Evolutionary conservation across 2,113 vertebrate genomes (phyloP).

Genomic region (Gorsachius goisagi): DNA sequence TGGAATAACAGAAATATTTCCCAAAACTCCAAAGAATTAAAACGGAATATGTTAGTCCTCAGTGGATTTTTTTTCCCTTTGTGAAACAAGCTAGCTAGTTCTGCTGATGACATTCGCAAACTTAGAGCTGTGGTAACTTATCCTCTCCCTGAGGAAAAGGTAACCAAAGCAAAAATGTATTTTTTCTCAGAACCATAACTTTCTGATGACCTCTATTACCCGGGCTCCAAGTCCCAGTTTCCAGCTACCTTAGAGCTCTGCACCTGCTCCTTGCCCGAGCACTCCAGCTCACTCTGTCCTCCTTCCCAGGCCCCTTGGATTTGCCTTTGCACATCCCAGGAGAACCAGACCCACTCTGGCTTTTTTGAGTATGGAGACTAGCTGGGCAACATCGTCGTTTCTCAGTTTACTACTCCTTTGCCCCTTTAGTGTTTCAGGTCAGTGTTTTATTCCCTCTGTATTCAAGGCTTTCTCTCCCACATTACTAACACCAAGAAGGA

Average conservation of each 20-base stretch:
- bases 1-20: not conserved
- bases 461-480: not conserved
- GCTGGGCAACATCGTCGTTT: not conserved
- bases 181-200: not conserved
- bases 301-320: not conserved
- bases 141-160: not conserved
- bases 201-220: rapidly evolving
- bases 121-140: not conserved
- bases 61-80: not conserved
- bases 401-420: not conserved
- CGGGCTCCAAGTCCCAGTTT: not conserved
- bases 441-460: not conserved
- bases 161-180: not conserved
- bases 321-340: not conserved
- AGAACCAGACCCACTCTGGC: not conserved
- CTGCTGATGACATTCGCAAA: not conserved
- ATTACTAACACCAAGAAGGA: not conserved
- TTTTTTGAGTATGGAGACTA: not conserved
- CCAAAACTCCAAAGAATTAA: not conserved
- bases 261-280: rapidly evolving
- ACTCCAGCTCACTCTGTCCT: not conserved
- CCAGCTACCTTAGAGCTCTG: not conserved
- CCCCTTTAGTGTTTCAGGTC: not conserved
- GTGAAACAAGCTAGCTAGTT: not conserved
- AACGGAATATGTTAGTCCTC: not conserved